These are phyloP conservation scores for Astur gentilis DNA, from an alignment of 2,113 vertebrate genomes.

Conservation along the genomic window DNA sequence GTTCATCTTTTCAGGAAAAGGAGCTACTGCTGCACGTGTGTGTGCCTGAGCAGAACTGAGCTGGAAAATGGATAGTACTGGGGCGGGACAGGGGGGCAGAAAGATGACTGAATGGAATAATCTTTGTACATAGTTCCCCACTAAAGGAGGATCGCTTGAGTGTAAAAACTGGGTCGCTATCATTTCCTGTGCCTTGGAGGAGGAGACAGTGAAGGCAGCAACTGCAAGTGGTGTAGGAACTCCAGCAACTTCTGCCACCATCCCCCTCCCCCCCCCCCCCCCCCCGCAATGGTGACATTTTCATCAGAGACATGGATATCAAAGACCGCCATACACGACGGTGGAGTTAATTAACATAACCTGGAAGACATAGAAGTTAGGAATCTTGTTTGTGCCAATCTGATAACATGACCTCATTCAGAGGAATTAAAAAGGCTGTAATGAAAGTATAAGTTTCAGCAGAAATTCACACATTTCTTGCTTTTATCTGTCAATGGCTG, in stretches of 20 bases:
- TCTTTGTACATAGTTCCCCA: background rate
- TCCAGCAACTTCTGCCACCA: background rate
- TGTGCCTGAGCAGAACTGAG: background rate
- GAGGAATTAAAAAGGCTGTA: background rate
- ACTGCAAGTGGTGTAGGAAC: background rate
- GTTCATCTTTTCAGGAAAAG: background rate
- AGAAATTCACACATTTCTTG: background rate
- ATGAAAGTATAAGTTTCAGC: background rate
- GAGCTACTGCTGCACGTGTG: rapidly evolving
- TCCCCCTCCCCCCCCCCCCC: background rate
- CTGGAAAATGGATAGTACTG: background rate
- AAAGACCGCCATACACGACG: background rate
- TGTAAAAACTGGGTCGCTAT: background rate
- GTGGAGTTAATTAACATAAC: slow-evolving; percentile 15
- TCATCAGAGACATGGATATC: background rate
- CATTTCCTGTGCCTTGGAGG: background rate
- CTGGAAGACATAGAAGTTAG: background rate
- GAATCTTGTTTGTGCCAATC: background rate
- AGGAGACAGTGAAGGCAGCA: background rate
- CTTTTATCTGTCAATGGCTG: background rate
- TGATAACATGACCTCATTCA: background rate
- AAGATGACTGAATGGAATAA: background rate
- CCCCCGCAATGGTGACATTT: background rate
- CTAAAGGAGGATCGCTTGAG: background rate
- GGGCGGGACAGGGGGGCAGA: no score